Evolutionary conservation across 2,113 vertebrate species (phyloP).

Genomic region (Marmota flaviventris): DNA sequence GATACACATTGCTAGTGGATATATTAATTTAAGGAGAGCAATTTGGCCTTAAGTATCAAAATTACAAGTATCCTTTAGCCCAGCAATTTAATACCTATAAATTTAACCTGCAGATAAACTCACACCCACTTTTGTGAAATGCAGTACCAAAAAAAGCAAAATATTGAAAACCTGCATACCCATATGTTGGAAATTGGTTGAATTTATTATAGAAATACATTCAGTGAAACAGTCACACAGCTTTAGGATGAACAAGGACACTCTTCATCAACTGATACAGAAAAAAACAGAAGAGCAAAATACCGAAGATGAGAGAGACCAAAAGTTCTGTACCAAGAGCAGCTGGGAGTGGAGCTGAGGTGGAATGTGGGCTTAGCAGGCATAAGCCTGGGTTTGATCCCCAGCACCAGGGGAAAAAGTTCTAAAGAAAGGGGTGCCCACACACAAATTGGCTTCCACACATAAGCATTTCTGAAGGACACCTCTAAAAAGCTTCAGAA

Average conservation of each 20-base stretch:
- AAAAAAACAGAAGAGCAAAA: slow-evolving; percentile 42
- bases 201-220: background rate
- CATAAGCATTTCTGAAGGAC: background rate
- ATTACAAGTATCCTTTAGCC: background rate
- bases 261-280: background rate
- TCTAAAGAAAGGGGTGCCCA: background rate
- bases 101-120: background rate
- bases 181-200: background rate
- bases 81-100: background rate
- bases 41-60: background rate
- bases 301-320: background rate
- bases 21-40: background rate
- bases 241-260: background rate
- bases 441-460: background rate
- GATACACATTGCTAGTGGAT: background rate
- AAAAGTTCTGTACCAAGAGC: background rate
- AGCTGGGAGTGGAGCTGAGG: background rate
- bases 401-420: background rate
- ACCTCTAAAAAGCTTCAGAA: background rate
- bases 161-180: background rate
- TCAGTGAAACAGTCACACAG: background rate
- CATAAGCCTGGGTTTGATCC: background rate
- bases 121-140: background rate
- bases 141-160: background rate
- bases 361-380: background rate